These are phyloP conservation scores for Hecatera dysodea DNA, from an alignment of 2,888 invertebrate species.

Conservation along the genomic window DNA sequence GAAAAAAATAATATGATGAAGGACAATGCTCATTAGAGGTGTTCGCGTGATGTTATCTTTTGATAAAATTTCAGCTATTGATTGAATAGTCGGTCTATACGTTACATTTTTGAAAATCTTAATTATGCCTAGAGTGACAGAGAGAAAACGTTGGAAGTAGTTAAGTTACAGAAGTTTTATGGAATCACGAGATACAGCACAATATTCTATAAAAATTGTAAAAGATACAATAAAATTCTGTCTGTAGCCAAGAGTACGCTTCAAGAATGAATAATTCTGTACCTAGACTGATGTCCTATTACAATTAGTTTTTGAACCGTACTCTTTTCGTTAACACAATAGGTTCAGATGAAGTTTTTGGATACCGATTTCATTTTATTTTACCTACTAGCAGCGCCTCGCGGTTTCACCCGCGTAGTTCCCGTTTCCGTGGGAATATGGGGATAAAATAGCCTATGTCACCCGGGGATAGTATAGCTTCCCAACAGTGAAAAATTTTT, in stretches of 20 bases:
- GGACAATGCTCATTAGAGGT: neutral
- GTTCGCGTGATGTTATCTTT: neutral
- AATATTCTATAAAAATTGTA: neutral
- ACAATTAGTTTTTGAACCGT: neutral
- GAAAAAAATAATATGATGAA: no score
- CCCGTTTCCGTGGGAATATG: no score
- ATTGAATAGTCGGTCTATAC: neutral
- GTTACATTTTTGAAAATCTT: neutral
- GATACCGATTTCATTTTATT: neutral
- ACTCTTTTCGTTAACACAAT: neutral
- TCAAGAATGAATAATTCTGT: neutral
- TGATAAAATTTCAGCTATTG: conserved; percentile 9
- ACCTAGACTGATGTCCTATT: no score
- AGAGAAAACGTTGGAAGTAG: neutral
- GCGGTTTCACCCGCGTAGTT: no score
- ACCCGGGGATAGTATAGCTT: no score
- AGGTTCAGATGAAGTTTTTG: neutral
- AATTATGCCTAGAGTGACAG: neutral
- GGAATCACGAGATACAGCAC: neutral
- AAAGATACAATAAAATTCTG: neutral
- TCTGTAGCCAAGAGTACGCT: no score
- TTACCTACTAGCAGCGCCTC: no score
- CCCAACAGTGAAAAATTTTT: no score
- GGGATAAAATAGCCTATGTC: no score
- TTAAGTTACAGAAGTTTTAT: neutral